Base-by-base conservation (phyloP, 2,797 vertebrate genomes). In the Leucoraja ocellata region DNA sequence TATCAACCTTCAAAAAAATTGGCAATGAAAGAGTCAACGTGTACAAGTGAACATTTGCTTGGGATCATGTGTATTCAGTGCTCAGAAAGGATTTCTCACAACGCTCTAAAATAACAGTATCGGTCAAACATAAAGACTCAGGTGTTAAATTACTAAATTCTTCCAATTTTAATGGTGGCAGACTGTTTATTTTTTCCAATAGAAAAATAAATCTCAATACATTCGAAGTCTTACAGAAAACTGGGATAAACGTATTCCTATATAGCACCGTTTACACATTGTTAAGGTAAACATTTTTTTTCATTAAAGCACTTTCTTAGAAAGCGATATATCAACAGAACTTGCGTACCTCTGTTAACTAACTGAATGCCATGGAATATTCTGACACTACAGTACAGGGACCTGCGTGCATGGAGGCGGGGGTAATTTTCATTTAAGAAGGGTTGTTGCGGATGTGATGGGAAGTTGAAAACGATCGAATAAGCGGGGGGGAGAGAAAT, bases 251-350 rank as follows among this genome's bases (percentile, higher is more conserved):
- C 97, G 97, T 96, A 96, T 96, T 95, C 97, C 96, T 97, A 96
- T 96, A 97, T 97, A 97, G 97, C 97, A 97, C 97, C 97, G 97
- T 97, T 97, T 97, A 97, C 96, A 97, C 96, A 97, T 97, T 97
- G 96, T 97, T 96, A 97, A 97, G 96, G 96, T 97, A 97, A 97
- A 97, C 97, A 97, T 97, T 97, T 96, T 93, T 93, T 92, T 93
- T 92, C 90, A 92, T 92, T 86, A 93, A 93, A 97, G 97, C 96
- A 97, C 97, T 97, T 97, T 97, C 97, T 97, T 97, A 97, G 97
- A 97, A 97, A 97, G 97, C 97, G 97, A 97, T 96, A 97, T 96
- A 97, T 97, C 97, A 93, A 97, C 96, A 97, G 95, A 96, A 97
- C 61, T 96, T 95, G 96, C 96, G 97, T 96, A 97, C 97, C 96